These are phyloP conservation scores for Actinernus sp. DNA, from an alignment of 92 coral and sea anemone genomes.

Conservation along the genomic window DNA sequence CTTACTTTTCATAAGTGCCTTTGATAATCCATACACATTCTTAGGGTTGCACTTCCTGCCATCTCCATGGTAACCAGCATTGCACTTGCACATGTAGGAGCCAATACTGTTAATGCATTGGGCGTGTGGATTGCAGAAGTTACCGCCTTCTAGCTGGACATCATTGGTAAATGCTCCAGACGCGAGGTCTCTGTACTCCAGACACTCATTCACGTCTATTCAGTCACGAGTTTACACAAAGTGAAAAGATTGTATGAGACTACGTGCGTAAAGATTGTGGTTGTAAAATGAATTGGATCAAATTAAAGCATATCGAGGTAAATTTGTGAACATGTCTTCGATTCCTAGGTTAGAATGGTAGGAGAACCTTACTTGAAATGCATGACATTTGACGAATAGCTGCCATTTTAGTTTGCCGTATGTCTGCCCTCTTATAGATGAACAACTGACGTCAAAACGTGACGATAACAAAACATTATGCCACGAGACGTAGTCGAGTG, in stretches of 20 bases:
- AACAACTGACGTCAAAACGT: too few species aligned
- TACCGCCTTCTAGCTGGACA: slow-evolving; percentile 39
- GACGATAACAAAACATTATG: too few species aligned
- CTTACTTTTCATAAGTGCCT: slow-evolving; percentile 75
- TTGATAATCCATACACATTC: slow-evolving; percentile 30
- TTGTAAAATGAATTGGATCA: too few species aligned
- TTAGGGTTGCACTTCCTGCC: slow-evolving; percentile 73
- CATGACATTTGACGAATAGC: too few species aligned
- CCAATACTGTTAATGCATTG: slow-evolving; percentile 85
- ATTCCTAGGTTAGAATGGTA: too few species aligned
- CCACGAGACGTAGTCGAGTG: too few species aligned
- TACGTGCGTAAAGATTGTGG: too few species aligned
- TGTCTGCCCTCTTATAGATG: too few species aligned
- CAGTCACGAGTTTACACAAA: slow-evolving; percentile 6
- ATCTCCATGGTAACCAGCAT: slow-evolving; percentile 89
- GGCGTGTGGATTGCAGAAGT: slow-evolving; percentile 76
- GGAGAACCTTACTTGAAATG: too few species aligned
- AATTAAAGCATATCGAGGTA: too few species aligned
- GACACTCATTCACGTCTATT: slow-evolving; percentile 86
- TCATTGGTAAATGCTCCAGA: slow-evolving; percentile 56
- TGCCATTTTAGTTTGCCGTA: too few species aligned
- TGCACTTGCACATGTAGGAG: slow-evolving; percentile 87
- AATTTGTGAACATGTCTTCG: too few species aligned
- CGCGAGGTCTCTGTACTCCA: slow-evolving; percentile 36
- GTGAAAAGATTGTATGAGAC: slow-evolving; percentile 8